Base-by-base conservation (phyloP, 2,797 vertebrate species). In the Hydrophis major region DNA sequence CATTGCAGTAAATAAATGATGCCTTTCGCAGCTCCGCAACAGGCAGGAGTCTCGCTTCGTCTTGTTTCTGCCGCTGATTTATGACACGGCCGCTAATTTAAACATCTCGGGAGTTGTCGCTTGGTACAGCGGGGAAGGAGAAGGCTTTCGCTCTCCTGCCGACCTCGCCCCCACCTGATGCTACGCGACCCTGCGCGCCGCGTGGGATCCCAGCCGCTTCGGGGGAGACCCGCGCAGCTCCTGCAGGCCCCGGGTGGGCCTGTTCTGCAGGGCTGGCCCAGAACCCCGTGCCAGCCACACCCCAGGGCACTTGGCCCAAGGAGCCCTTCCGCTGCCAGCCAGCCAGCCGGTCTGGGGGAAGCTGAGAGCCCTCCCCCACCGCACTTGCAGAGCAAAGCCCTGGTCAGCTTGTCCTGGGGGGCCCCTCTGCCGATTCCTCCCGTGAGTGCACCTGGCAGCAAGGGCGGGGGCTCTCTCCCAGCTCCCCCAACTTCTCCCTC, bases 1-100 rank as follows among this genome's bases (percentile, higher is more conserved):
- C 92, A 42, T 47, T 90, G 95, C 94, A 42, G 59, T 94, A 94
- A 93, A 96, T 88, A 94, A 92, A 69, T 50, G 5, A 95, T 93
- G 69, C 92, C 94, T 96, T 96, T 96, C 94, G 93, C 91, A 95
- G 92, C 93, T 97, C 94, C 95, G 96, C 95, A 96, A 55, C 90
- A 92, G 60, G 91, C 86, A 50, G 92, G 56, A 94, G 93, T 88
- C 93, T 95, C 96, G 94, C 93, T 94, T 94, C 92, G 90, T 89
- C 94, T 95, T 94, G 93, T 87, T 89, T 89, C 95, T 90, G 94
- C 93, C 88, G 93, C 95, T 96, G 96, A 97, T 96, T 95, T 96
- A 97, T 96, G 95, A 96, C 93, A 94, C 90, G 88, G 95, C 66
- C 95, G 63, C 93, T 96, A 95, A 96, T 93, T 96, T 95, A 93